Evolutionary conservation across 2,797 vertebrate species (phyloP).

Genomic region (Macrochelys suwanniensis): DNA sequence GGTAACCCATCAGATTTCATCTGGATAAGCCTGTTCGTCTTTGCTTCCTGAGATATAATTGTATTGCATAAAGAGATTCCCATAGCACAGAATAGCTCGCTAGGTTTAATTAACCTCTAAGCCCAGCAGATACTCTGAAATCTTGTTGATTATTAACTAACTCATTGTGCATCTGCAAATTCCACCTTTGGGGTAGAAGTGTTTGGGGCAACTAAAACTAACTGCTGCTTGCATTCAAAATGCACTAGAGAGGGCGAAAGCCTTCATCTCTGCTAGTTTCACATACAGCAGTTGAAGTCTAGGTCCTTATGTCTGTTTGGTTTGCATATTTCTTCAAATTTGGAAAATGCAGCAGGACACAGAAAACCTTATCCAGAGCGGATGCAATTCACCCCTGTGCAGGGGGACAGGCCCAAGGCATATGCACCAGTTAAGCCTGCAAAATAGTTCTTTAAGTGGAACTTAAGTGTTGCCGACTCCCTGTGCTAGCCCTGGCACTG

Average conservation of each 20-base stretch:
- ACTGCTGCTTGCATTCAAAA: neutral
- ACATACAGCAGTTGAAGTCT: neutral
- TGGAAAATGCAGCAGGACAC: neutral
- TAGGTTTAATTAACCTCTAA: neutral
- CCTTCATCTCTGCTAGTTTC: neutral
- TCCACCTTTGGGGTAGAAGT: neutral
- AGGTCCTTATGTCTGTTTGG: neutral
- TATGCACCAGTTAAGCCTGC: neutral
- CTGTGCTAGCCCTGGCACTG: neutral
- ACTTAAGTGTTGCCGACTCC: neutral
- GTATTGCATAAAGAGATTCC: neutral
- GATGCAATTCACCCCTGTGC: neutral
- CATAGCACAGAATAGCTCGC: neutral
- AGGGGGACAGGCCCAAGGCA: too few species aligned
- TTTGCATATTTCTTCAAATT: too few species aligned
- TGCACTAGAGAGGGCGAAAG: neutral
- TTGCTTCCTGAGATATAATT: neutral
- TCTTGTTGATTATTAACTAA: rapidly evolving
- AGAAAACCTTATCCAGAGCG: neutral
- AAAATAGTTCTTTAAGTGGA: neutral
- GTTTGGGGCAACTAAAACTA: neutral
- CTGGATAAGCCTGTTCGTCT: neutral
- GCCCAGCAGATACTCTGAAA: rapidly evolving
- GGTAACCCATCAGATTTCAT: neutral
- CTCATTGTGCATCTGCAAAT: rapidly evolving